These are phyloP conservation scores for Sternotherus odoratus DNA, from an alignment of 2,797 vertebrate species.

Conservation along the genomic window DNA sequence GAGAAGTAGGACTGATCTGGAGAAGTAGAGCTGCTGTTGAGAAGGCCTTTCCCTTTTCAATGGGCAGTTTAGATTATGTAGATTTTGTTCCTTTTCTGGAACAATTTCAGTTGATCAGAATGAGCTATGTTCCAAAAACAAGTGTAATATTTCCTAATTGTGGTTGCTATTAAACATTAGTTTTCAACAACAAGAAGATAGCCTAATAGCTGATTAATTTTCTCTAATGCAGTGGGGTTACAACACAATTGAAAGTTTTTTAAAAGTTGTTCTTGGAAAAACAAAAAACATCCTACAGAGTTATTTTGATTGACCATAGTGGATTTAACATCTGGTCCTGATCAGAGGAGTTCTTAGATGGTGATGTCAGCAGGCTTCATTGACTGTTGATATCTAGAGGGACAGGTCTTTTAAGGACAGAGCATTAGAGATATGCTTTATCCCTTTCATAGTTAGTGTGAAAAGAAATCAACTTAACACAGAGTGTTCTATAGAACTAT, in stretches of 20 bases:
- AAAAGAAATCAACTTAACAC: background rate
- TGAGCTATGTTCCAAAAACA: background rate
- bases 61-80: background rate
- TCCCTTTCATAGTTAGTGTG: background rate
- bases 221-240: background rate
- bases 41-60: constrained; percentile 8
- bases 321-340: background rate
- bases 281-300: background rate
- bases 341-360: background rate
- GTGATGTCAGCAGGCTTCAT: background rate
- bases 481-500: background rate
- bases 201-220: background rate
- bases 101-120: background rate
- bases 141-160: background rate
- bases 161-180: background rate
- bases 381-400: background rate
- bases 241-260: background rate
- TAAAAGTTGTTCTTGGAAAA: background rate
- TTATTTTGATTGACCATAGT: background rate
- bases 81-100: background rate
- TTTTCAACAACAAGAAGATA: background rate
- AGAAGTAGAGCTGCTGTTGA: constrained; percentile 1
- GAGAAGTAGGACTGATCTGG: background rate
- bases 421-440: background rate
- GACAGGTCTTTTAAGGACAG: background rate